Conservation (phyloP, 2,888 invertebrate genomes). For the Hartigia nigra region DNA sequence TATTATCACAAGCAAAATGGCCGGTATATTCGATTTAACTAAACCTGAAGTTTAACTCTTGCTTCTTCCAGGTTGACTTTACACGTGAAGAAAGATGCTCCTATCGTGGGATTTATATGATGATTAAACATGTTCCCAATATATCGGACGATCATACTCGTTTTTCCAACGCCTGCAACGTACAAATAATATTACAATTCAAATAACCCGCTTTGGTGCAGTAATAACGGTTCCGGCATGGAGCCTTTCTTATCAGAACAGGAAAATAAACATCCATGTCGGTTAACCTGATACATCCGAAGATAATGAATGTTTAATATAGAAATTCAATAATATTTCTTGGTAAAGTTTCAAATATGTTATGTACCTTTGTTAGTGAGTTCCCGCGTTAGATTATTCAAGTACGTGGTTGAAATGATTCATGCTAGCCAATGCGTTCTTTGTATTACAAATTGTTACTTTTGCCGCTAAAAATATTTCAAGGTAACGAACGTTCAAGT, state of each 20-base stretch:
- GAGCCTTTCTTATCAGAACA: not conserved
- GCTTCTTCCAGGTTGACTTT: conserved; percentile 79
- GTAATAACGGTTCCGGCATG: not conserved
- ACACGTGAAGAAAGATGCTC: conserved; percentile 90
- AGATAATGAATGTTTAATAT: too few species aligned
- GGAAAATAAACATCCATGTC: not conserved
- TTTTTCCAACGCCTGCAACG: conserved; percentile 88
- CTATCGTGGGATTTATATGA: conserved; percentile 85
- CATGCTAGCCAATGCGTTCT: not conserved
- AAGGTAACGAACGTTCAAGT: not conserved
- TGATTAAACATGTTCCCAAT: conserved; percentile 82
- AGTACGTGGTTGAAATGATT: not conserved
- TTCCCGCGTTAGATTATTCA: not conserved
- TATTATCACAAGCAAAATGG: not conserved
- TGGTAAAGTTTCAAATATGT: not conserved
- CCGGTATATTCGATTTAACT: conserved; percentile 2
- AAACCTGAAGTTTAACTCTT: conserved; percentile 82
- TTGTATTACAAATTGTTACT: not conserved
- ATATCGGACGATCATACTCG: conserved; percentile 84
- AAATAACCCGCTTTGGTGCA: not conserved
- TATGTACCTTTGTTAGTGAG: not conserved
- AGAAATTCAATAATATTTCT: too few species aligned
- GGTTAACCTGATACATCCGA: too few species aligned
- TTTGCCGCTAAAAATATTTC: not conserved
- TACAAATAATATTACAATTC: conserved; percentile 19